Evolutionary conservation across 2,888 invertebrate genomes (phyloP).

Genomic region (Eubasilissa splendida): DNA sequence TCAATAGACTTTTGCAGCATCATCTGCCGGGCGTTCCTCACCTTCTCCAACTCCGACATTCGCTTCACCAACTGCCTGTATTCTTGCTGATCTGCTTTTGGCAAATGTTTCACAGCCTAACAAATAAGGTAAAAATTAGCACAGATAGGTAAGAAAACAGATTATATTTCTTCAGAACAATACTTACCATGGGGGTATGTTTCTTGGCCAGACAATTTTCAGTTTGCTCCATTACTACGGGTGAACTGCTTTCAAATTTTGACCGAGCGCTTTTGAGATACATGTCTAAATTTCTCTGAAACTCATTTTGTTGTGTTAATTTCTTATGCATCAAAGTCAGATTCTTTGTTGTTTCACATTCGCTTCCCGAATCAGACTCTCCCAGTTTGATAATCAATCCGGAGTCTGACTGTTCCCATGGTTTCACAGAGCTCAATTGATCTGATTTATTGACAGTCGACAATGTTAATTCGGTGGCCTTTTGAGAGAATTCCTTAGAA

Average conservation of each 20-base stretch:
- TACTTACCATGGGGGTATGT: constrained; percentile 68
- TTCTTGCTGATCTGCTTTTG: constrained; percentile 70
- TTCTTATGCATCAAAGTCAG: constrained; percentile 71
- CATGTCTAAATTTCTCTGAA: constrained; percentile 68
- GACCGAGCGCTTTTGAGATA: constrained; percentile 68
- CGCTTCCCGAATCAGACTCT: constrained; percentile 71
- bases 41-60: constrained; percentile 71
- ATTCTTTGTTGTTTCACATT: constrained; percentile 71
- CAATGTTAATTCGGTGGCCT: background rate
- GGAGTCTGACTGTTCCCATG: constrained; percentile 29
- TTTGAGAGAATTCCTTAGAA: constrained; percentile 61
- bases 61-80: constrained; percentile 69
- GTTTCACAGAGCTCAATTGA: background rate
- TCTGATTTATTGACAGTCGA: background rate
- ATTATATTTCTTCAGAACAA: background rate
- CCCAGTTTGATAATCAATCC: constrained; percentile 68
- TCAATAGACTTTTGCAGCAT: background rate
- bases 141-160: background rate
- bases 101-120: constrained; percentile 69
- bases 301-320: constrained; percentile 67
- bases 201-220: constrained; percentile 59
- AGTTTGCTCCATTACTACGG: constrained; percentile 62
- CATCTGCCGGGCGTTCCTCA: constrained; percentile 67
- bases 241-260: constrained; percentile 35
- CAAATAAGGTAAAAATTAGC: constrained; percentile 59